A percentile compares a stretch with the other conserved stretches of the same genome.
Evolutionary conservation across 1,140 invertebrate genomes (phyloP).

Genomic region (Pogonomyrmex barbatus): DNA sequence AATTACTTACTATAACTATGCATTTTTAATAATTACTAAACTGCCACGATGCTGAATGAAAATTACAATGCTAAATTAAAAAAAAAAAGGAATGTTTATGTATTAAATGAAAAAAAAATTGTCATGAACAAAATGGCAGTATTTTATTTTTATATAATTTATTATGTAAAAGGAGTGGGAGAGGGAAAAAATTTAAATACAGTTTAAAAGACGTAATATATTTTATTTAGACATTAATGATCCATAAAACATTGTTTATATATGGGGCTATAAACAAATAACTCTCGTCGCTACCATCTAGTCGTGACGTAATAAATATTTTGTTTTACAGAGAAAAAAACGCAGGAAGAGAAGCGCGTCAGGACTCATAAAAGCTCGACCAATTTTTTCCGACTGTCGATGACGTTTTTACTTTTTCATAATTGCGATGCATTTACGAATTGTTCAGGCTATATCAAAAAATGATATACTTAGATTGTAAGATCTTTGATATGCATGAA

Average conservation of each 20-base stretch:
- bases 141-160: not conserved
- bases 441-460: conserved; percentile 36
- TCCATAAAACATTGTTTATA: conserved; percentile 81
- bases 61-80: not conserved
- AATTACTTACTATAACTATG: conserved; percentile 10
- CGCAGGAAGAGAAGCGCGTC: conserved; percentile 66
- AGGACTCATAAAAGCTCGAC: conserved; percentile 54
- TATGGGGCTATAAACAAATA: conserved; percentile 81
- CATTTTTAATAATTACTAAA: not conserved
- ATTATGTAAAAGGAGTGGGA: not conserved
- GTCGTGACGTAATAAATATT: conserved; percentile 71
- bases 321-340: conserved; percentile 65
- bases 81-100: not conserved
- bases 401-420: not conserved
- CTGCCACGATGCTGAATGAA: not conserved
- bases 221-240: conserved; percentile 82
- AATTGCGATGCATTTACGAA: conserved; percentile 39
- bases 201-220: conserved; percentile 81
- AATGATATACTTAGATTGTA: conserved; percentile 10
- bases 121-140: too few species aligned
- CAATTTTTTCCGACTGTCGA: conserved; percentile 48
- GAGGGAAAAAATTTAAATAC: conserved; percentile 11
- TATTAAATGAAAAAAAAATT: not conserved
- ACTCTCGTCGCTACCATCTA: conserved; percentile 73
- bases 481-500: conserved; percentile 62